phyloP scores from a whole-genome alignment of 2,113 vertebrate species.

The Cyprinus carpio region DNA sequence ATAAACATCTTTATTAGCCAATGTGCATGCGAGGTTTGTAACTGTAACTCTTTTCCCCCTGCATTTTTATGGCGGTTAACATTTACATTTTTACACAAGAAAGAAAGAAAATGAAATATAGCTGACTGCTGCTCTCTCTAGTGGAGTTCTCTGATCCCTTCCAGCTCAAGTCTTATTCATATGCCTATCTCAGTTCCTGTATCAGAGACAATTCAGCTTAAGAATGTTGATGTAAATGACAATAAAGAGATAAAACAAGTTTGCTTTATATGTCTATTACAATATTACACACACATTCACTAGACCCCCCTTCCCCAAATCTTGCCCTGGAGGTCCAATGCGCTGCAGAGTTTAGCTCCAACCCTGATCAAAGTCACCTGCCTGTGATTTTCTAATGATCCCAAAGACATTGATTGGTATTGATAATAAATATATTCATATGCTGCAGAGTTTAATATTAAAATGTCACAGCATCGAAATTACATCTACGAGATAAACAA shows the following conservation, averaged over 20 bases:
- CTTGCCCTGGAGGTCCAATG: no score
- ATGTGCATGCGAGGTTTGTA: not conserved
- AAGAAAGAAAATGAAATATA: not conserved
- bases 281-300: not conserved
- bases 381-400: no score
- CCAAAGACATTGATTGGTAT: no score
- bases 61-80: not conserved
- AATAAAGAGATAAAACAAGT: not conserved
- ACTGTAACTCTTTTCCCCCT: not conserved
- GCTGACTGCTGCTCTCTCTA: conserved; percentile 10
- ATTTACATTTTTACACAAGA: not conserved
- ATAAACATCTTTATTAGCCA: not conserved
- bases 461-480: not conserved
- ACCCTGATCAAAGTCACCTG: no score
- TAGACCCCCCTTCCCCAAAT: no score
- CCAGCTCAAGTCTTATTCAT: not conserved
- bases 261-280: not conserved
- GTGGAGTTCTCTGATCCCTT: not conserved
- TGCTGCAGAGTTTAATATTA: no score
- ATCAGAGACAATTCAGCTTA: not conserved
- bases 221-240: not conserved
- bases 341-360: no score
- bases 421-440: not conserved
- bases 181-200: not conserved
- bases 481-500: not conserved